phyloP scores from a whole-genome alignment of 1,140 invertebrate genomes.

The Drosophila ercepeae region DNA sequence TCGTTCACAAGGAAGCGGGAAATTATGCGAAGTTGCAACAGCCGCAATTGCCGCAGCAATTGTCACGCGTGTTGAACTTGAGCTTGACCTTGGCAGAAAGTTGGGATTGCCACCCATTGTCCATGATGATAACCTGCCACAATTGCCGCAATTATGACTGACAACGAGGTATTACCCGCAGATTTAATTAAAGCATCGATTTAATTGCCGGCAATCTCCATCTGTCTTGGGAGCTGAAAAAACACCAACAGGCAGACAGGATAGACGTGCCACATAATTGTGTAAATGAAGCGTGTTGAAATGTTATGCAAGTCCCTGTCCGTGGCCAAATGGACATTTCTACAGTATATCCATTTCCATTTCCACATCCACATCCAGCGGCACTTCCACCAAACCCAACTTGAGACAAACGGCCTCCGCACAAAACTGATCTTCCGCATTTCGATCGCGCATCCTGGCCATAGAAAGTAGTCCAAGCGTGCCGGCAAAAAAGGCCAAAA shows the following conservation, averaged over 20 bases:
- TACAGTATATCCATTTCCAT: conserved; percentile 14
- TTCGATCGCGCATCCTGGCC: conserved; percentile 68
- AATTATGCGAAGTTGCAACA: conserved; percentile 41
- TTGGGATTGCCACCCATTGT: conserved; percentile 24
- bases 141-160: conserved; percentile 48
- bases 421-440: conserved; percentile 65
- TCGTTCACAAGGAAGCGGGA: conserved; percentile 63
- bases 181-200: conserved; percentile 60
- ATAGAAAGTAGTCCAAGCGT: conserved; percentile 77
- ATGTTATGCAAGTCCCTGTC: conserved; percentile 68
- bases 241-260: conserved; percentile 26
- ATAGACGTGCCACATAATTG: conserved; percentile 49
- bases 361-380: conserved; percentile 31
- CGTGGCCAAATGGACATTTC: conserved; percentile 13
- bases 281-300: conserved; percentile 65
- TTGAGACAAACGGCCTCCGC: conserved; percentile 37
- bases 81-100: conserved; percentile 74
- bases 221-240: conserved; percentile 24
- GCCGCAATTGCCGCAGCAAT: conserved; percentile 33
- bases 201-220: conserved; percentile 49
- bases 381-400: conserved; percentile 42
- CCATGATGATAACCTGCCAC: conserved; percentile 10
- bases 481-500: conserved; percentile 59
- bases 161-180: conserved; percentile 30
- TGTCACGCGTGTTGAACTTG: conserved; percentile 70